Evolutionary conservation across 1,140 invertebrate genomes (phyloP).

Genomic region (Scylla paramamosain): DNA sequence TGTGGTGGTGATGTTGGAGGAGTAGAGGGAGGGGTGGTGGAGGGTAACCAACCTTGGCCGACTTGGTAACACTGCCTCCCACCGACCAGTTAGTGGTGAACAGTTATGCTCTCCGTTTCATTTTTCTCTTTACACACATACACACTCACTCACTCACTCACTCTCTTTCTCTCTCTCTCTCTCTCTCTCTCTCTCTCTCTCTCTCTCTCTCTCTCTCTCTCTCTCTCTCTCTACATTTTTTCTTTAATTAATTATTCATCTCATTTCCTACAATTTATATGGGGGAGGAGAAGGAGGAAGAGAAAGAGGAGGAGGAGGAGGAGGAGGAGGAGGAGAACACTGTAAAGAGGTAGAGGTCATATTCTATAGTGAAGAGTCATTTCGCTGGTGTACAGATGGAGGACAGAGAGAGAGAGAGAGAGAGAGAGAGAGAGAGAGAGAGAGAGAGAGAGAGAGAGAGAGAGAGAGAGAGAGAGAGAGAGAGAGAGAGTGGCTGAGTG

Average conservation of each 20-base stretch:
- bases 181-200: slow-evolving; percentile 20
- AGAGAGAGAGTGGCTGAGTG: too few relatives aligned
- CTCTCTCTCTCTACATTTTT: neutral
- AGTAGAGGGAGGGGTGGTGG: neutral
- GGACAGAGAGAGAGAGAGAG: too few relatives aligned
- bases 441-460: too few relatives aligned
- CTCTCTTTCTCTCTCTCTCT: slow-evolving; percentile 6
- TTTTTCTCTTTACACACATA: neutral
- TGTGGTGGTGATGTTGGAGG: neutral
- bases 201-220: slow-evolving; percentile 20
- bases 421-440: too few relatives aligned
- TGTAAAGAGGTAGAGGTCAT: neutral
- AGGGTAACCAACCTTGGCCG: slow-evolving; percentile 1
- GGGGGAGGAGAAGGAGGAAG: too few relatives aligned
- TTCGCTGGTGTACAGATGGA: neutral
- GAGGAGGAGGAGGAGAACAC: too few relatives aligned
- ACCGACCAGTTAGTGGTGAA: neutral
- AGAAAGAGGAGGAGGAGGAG: too few relatives aligned
- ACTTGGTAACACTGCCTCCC: neutral
- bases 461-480: too few relatives aligned
- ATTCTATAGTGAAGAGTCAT: neutral
- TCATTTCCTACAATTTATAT: too few relatives aligned
- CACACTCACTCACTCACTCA: neutral
- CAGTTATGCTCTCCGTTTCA: neutral
- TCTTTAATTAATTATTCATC: neutral